Conservation (phyloP, 2,113 vertebrate species). For the Campylorhamphus procurvoides region DNA sequence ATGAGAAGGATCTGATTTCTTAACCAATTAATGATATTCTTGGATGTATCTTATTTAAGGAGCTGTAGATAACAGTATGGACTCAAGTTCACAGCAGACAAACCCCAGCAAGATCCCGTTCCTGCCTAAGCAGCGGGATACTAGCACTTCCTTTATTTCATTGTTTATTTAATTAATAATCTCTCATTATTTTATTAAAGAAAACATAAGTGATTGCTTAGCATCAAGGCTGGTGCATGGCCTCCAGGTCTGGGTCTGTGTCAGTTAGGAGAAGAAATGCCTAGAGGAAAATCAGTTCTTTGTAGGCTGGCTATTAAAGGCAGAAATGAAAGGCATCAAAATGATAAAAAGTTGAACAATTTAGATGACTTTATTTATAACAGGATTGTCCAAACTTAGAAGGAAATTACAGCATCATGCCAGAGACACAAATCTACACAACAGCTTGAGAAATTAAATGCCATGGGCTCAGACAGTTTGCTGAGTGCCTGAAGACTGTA, state of each 20-base stretch:
- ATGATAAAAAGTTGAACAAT: slow-evolving; percentile 3
- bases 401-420: slow-evolving; percentile 27
- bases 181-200: not conserved
- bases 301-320: not conserved
- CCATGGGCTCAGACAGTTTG: not conserved
- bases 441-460: slow-evolving; percentile 50
- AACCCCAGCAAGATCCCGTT: not conserved
- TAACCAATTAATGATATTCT: not conserved
- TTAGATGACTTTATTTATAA: slow-evolving; percentile 4
- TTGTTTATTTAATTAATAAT: not conserved
- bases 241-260: not conserved
- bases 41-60: not conserved
- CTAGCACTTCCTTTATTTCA: not conserved
- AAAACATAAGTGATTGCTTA: not conserved
- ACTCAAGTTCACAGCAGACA: not conserved
- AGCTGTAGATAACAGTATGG: not conserved
- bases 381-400: not conserved
- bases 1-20: not conserved
- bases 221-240: not conserved
- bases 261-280: not conserved
- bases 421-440: slow-evolving; percentile 14
- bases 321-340: not conserved
- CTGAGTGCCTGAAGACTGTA: not conserved
- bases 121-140: not conserved
- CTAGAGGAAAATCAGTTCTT: not conserved